Conservation (phyloP, 2,797 vertebrate species). For the Hemitrygon akajei region DNA sequence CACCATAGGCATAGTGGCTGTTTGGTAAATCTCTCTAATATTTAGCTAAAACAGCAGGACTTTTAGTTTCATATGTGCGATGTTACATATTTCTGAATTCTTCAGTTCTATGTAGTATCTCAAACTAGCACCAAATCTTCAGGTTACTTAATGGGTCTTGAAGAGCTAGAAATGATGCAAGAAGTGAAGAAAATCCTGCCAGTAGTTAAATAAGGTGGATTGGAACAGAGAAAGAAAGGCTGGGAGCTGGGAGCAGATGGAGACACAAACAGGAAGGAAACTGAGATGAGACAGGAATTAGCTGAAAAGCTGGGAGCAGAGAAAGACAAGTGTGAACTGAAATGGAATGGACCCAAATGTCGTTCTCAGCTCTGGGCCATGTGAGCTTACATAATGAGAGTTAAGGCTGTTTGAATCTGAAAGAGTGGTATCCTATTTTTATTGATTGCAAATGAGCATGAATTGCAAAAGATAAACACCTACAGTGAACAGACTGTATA, state of each 20-base stretch:
- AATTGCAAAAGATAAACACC: neutral
- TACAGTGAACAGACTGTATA: neutral
- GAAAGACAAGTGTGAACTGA: neutral
- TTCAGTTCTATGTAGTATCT: neutral
- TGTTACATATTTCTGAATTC: neutral
- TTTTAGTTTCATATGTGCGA: neutral
- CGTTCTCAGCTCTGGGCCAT: neutral
- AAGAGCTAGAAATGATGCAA: neutral
- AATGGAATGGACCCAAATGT: neutral
- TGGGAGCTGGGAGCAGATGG: conserved; percentile 18
- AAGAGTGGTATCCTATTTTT: too few species aligned
- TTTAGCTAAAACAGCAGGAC: neutral
- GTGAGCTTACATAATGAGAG: neutral
- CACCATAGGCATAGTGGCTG: neutral
- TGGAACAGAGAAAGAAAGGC: conserved; percentile 2
- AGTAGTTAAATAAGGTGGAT: conserved; percentile 16
- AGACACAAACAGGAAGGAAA: neutral
- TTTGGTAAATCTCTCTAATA: neutral
- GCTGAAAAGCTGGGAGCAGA: conserved; percentile 4
- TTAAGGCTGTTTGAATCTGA: neutral
- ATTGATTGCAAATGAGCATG: neutral
- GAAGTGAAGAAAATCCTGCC: conserved; percentile 3
- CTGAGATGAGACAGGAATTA: conserved; percentile 3
- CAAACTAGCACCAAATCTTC: neutral
- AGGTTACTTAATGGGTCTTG: neutral